Evolutionary conservation across 1,140 invertebrate species (phyloP), one percentile per base, ranked within the genome.

Genomic region (Zaprionus gabonicus): DNA sequence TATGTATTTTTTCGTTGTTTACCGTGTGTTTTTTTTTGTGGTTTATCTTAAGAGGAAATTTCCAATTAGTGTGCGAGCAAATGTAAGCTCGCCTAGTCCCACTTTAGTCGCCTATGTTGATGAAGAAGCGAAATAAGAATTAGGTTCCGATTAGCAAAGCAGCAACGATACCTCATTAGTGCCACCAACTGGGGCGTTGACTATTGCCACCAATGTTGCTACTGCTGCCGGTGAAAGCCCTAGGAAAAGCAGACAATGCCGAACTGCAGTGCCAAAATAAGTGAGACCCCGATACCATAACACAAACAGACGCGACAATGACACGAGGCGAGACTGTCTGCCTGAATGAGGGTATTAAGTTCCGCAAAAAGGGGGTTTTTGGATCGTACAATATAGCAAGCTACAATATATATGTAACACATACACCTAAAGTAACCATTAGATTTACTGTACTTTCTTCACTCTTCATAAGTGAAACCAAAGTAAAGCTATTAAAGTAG

Each of bases 231-330:
- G 46, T 51, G 46, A 51, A 51, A 51, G 46, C 46, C 20, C 20
- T 46, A 46, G 41, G 41, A 46, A 46, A 46, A 51, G 46, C 46
- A 51, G 4, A 51, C 46, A 51, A 51, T 51, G 46, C 46, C 46
- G 12, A 51, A 51, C 23, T 51, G 46, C 46, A 51, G 46, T 51
- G 46, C 46, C 46, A 51, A 51, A 51, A 51, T 51, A 51, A 51
- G 46, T 51, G 23, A 25, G 46, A 46, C 46, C 46, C 4, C 46
- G 17, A 51, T 51, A 51, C 4, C 7, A 49, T 23, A 20, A 49
- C 20, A 23, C 4, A 13, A 41, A 6, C 38, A 41, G 38, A 4
- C n/a, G 15, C 0, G 38, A 15, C 38, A n/a, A 41, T n/a, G 12
- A 49, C 46, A 49, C 23, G 20, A 4, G 20, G 10, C 20, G 15